Base-by-base conservation (phyloP, 2,888 invertebrate species). In the Malacosoma neustria region DNA sequence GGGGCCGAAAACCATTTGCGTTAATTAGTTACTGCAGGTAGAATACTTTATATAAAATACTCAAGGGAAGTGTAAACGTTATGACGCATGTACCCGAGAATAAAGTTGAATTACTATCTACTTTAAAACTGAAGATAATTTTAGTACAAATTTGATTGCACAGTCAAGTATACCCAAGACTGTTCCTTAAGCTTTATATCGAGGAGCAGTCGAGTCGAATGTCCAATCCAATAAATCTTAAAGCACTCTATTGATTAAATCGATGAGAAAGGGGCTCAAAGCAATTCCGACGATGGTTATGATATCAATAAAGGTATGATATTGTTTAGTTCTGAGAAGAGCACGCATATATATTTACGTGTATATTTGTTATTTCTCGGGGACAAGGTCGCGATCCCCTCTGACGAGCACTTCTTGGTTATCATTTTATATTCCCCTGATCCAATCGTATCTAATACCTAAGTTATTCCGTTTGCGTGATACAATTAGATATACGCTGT, bases 11-110 rank as follows among this genome's bases (percentile, higher is more conserved):
- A 41, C 42, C 40, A 48, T 51, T 49, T 41, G 40, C 46, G 46
- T 47, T 56, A 47, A 54, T 51, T 51, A 49, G 41, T 45, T 32
- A 31, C 34, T 13, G 33, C 41, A 40, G 42, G 43, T 45, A 14
- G 35, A 39, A n/a, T n/a, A 7, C 22, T 22, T 22, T 14, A 14
- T 5, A 13, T 29, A 35, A 30, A 14, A 11, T 14, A 33, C 9
- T 33, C 14, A 33, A 33, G 22, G n/a, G n/a, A n/a, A n/a, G n/a
- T n/a, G n/a, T n/a, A n/a, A n/a, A n/a, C n/a, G n/a, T n/a, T n/a
- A n/a, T n/a, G n/a, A n/a, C n/a, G n/a, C n/a, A n/a, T n/a, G n/a
- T n/a, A n/a, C n/a, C n/a, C n/a, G n/a, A n/a, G n/a, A n/a, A n/a
- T n/a, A n/a, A n/a, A n/a, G n/a, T n/a, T n/a, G n/a, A n/a, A n/a